Percentiles rank a stretch among this genome's conserved stretches.
phyloP scores from a whole-genome alignment of 1,140 invertebrate genomes.

The Aphis gossypii region DNA sequence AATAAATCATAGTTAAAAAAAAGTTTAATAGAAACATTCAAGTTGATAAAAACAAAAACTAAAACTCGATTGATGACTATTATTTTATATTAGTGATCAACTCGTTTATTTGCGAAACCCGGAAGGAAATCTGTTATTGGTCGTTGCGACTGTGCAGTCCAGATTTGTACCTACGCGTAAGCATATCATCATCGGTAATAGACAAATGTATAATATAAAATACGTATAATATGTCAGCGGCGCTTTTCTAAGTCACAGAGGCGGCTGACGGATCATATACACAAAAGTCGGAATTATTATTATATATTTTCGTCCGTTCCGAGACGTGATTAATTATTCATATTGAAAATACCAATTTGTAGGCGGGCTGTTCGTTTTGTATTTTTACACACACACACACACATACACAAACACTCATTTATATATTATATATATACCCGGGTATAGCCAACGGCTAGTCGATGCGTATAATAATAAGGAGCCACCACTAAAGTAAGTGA shows the following conservation, averaged over 20 bases:
- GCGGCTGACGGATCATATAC: background rate
- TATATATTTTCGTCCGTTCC: background rate
- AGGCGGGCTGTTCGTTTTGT: conserved; percentile 20
- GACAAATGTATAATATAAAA: background rate
- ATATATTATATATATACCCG: conserved; percentile 14
- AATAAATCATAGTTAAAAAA: background rate
- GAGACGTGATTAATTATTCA: conserved; percentile 51
- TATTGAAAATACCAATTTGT: conserved; percentile 52
- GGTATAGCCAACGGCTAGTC: conserved; percentile 23
- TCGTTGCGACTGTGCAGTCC: no score
- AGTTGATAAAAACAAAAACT: background rate
- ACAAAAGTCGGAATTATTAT: conserved; percentile 26
- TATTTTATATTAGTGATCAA: background rate
- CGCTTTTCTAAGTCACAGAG: background rate
- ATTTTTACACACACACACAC: background rate
- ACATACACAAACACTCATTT: background rate
- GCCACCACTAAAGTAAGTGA: conserved; percentile 37
- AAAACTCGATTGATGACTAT: background rate
- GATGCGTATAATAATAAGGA: conserved; percentile 39
- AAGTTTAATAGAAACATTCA: background rate
- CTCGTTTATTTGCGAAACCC: background rate
- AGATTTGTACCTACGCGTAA: background rate
- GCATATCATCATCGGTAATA: background rate
- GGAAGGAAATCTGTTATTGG: background rate
- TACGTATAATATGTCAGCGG: background rate